A percentile compares a stretch with the other conserved stretches of the same genome.
phyloP scores from a whole-genome alignment of 2,797 vertebrate species.

The Rousettus madagascariensis region DNA sequence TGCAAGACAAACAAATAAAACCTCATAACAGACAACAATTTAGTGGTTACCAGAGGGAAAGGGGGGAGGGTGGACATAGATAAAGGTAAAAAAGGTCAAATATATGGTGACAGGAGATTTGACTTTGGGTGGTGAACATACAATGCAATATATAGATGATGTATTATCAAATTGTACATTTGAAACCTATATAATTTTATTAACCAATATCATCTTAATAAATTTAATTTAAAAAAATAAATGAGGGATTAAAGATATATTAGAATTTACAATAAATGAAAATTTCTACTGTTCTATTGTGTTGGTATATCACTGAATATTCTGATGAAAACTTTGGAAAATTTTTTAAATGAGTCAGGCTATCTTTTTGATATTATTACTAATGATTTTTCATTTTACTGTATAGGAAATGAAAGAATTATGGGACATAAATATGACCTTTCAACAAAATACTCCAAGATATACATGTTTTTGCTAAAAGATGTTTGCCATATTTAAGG shows the following conservation, averaged over 20 bases:
- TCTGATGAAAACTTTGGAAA: background rate
- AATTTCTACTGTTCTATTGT: background rate
- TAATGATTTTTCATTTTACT: background rate
- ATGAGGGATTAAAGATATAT: background rate
- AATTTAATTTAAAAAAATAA: background rate
- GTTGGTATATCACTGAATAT: background rate
- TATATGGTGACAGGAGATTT: too few species aligned
- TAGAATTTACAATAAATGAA: background rate
- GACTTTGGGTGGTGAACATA: too few species aligned
- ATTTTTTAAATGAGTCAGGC: background rate
- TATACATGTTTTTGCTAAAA: background rate
- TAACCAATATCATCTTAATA: too few species aligned
- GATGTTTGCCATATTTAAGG: background rate
- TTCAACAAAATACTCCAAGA: background rate
- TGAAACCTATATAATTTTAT: too few species aligned
- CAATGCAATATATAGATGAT: too few species aligned
- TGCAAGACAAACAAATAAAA: too few species aligned
- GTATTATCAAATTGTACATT: too few species aligned
- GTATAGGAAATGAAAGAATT: background rate
- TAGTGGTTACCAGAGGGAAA: too few species aligned
- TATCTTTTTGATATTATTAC: background rate
- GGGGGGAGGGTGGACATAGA: too few species aligned
- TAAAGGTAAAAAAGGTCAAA: too few species aligned
- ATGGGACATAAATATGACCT: background rate
- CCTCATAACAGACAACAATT: too few species aligned